A percentile compares a stretch with the other conserved stretches of the same genome.
These are phyloP conservation scores for Thecophora atra DNA, from an alignment of 2,888 invertebrate genomes.

Conservation along the genomic window DNA sequence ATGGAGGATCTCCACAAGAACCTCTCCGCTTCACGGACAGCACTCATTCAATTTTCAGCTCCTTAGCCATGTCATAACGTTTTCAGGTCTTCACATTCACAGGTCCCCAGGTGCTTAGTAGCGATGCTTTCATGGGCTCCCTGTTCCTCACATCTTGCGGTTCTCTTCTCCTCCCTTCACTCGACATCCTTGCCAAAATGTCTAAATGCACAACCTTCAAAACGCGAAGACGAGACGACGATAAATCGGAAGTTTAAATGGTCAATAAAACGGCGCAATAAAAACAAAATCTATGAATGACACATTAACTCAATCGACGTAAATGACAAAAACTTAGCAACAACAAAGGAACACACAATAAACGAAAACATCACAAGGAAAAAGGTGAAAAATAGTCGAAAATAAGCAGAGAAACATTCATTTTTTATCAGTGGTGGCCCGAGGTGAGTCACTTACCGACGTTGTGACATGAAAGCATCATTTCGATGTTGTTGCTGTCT, in stretches of 20 bases:
- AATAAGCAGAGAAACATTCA: neutral
- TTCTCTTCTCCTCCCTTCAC: too few relatives aligned
- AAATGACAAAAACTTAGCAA: slow-evolving; percentile 50
- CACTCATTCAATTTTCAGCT: too few relatives aligned
- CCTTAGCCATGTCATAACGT: too few relatives aligned
- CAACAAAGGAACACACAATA: slow-evolving; percentile 23
- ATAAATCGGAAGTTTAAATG: slow-evolving; percentile 67
- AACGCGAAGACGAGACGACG: slow-evolving; percentile 57
- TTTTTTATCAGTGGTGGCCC: too few relatives aligned
- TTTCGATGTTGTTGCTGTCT: too few relatives aligned
- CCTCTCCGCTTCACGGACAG: too few relatives aligned
- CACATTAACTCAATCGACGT: slow-evolving; percentile 67
- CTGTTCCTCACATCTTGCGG: too few relatives aligned
- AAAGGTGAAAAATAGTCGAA: neutral
- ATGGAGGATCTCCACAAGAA: too few relatives aligned
- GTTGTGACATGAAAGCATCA: too few relatives aligned
- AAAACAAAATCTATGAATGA: slow-evolving; percentile 67
- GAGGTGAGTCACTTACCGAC: slow-evolving; percentile 19
- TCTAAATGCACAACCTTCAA: slow-evolving; percentile 9
- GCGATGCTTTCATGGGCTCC: too few relatives aligned
- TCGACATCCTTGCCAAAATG: neutral
- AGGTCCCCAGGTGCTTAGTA: too few relatives aligned
- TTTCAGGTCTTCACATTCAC: too few relatives aligned
- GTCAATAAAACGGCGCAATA: slow-evolving; percentile 66
- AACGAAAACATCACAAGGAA: neutral